Percentiles rank a stretch among this genome's conserved stretches.
phyloP scores from a whole-genome alignment of 2,888 invertebrate species.

The Pseudolycoriella hygida region DNA sequence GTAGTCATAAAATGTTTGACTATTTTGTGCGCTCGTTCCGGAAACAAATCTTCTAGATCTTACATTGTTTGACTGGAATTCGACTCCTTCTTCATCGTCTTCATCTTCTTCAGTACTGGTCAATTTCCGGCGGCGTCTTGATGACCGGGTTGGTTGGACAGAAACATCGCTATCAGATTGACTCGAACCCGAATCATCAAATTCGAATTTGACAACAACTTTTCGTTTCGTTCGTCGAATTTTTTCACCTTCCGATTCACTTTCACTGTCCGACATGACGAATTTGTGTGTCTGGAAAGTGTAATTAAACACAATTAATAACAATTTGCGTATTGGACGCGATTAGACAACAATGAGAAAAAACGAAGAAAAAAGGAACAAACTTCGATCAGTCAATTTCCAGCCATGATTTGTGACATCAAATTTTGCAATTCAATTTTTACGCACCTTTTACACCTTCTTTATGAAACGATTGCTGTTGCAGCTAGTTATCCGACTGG shows the following conservation, averaged over 20 bases:
- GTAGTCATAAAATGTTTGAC: background rate
- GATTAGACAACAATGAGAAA: too few relatives aligned
- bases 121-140: background rate
- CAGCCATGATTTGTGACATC: too few relatives aligned
- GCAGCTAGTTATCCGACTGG: too few relatives aligned
- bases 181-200: constrained; percentile 17
- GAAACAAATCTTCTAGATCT: background rate
- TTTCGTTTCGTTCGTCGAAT: constrained; percentile 16
- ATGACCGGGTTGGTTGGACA: background rate
- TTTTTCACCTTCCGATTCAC: constrained; percentile 2
- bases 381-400: too few relatives aligned
- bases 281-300: too few relatives aligned
- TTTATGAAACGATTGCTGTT: too few relatives aligned
- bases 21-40: background rate
- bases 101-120: background rate
- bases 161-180: constrained; percentile 4
- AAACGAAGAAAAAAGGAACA: too few relatives aligned
- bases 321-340: too few relatives aligned
- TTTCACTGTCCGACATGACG: constrained; percentile 5
- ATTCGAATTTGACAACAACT: constrained; percentile 27
- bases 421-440: too few relatives aligned
- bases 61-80: background rate
- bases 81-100: too few relatives aligned
- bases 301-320: too few relatives aligned
- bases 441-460: too few relatives aligned